Base-by-base conservation (phyloP, 2,113 vertebrate species). In the Menidia beryllina region DNA sequence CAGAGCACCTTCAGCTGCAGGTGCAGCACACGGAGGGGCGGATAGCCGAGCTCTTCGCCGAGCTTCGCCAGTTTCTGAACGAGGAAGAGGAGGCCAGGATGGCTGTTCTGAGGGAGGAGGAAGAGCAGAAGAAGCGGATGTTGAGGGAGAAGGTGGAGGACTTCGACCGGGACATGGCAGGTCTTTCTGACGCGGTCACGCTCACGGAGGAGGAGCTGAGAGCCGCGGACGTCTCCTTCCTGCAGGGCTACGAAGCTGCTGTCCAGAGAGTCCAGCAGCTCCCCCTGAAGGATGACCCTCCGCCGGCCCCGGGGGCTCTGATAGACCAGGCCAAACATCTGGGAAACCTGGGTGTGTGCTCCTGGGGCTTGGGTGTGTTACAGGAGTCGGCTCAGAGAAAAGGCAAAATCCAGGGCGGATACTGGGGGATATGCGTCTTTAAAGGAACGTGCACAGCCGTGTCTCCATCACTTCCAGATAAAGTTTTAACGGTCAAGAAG, bases 11-110 rank as follows among this genome's bases (percentile, higher is more conserved):
- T 13, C 39, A 60, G 30, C 15, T 60, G 23, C 75, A 77, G 59
- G 36, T n/a, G 4, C 15, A 2, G 25, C 8, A 63, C 34, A 69
- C 51, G 25, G 49, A 52, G 55, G 60, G 7, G 13, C n/a, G 43
- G 58, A 69, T 69, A 27, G 54, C 13, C 38, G 17, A 45, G 65
- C 51, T 57, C 57, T 69, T 69, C 24, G 23, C 26, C 36, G 70
- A 59, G 47, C 67, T 70, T 52, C 60, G 43, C 19, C 52, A 23
- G 38, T 64, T 77, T 38, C 67, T 70, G 26, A 0, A 30, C 11
- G 21, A 70, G 19, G 74, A 77, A 59, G 66, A 69, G 45, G 25
- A 56, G 50, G 41, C 50, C 19, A 75, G 64, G 51, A 49, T 75
- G 21, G 1, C 21, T 39, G 65, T 50, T 20, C 43, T 76, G 57